These are phyloP conservation scores for Trachelus stipa DNA, from an alignment of 2,888 invertebrate genomes.

Conservation along the genomic window DNA sequence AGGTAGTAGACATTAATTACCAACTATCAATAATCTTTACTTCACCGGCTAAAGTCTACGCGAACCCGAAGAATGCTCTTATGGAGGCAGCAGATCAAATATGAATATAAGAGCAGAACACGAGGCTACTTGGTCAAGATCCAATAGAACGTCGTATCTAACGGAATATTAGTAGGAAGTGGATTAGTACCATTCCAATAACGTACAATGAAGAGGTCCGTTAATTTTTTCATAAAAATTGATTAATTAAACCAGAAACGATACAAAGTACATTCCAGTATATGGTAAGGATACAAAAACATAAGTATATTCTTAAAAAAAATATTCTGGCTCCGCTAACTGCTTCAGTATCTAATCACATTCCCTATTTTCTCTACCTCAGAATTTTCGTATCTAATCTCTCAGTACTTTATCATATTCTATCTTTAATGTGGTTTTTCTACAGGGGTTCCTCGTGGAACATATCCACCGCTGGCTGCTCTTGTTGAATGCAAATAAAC, in stretches of 20 bases:
- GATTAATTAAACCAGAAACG: neutral
- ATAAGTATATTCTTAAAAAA: neutral
- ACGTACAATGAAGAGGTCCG: neutral
- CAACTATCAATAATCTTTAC: neutral
- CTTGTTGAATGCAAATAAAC: neutral
- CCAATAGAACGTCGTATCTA: neutral
- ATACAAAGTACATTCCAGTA: neutral
- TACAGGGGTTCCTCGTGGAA: neutral
- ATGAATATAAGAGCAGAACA: neutral
- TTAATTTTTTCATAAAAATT: neutral
- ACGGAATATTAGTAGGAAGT: constrained; percentile 6
- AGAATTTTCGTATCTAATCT: neutral
- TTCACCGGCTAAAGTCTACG: constrained; percentile 31
- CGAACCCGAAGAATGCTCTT: constrained; percentile 29
- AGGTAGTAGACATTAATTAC: constrained; percentile 1
- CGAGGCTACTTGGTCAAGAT: neutral
- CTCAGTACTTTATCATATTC: neutral
- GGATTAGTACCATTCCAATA: neutral
- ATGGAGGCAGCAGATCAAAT: constrained; percentile 33
- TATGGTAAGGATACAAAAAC: neutral
- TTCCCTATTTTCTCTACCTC: neutral
- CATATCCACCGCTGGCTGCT: neutral
- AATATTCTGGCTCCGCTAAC: neutral
- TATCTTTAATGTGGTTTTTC: neutral
- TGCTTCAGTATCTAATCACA: neutral